These are phyloP conservation scores for Balearica regulorum DNA, from an alignment of 2,797 vertebrate species.

Conservation along the genomic window DNA sequence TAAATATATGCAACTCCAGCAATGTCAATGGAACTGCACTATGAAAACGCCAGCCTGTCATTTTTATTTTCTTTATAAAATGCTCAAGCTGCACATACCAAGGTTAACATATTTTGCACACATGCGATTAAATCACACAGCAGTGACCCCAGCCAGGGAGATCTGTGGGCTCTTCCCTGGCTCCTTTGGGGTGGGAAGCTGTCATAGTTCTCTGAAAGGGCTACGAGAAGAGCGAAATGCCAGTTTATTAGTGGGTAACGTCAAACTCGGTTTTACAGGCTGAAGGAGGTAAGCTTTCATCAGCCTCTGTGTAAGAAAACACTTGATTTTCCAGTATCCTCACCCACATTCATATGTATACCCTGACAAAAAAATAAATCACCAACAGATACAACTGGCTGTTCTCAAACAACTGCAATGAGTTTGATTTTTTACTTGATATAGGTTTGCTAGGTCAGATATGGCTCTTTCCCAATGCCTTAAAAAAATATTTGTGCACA, in stretches of 20 bases:
- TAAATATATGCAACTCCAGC: neutral
- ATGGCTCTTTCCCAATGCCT: neutral
- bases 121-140: neutral
- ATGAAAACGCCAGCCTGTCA: rapidly evolving
- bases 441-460: neutral
- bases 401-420: neutral
- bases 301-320: neutral
- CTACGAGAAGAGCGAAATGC: neutral
- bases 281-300: neutral
- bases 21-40: neutral
- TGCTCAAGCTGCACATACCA: neutral
- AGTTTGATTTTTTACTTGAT: neutral
- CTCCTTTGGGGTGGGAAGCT: neutral
- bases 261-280: neutral
- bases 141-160: neutral
- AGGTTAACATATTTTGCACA: neutral
- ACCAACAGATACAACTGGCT: neutral
- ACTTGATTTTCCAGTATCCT: neutral
- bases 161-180: neutral
- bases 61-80: neutral
- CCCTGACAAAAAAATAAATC: neutral
- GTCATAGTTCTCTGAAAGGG: neutral
- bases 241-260: neutral
- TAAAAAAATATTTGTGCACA: neutral
- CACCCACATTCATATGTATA: neutral